These are phyloP conservation scores for Drosophila kohkoa DNA, from an alignment of 1,140 invertebrate species.

Conservation along the genomic window DNA sequence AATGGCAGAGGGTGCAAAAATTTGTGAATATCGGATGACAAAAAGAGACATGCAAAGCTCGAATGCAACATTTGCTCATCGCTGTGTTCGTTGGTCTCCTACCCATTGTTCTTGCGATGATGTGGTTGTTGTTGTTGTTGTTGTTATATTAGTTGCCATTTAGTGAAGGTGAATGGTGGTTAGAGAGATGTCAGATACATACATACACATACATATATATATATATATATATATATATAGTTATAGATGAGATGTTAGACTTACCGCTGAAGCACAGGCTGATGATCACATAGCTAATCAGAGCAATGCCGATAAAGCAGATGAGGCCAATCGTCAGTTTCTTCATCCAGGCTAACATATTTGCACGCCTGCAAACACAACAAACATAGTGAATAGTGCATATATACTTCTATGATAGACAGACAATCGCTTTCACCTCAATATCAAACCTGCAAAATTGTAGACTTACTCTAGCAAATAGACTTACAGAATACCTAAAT, in stretches of 20 bases:
- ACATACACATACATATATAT: too few species aligned
- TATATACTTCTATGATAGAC: neutral
- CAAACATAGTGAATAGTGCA: neutral
- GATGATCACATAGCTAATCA: conserved; percentile 81
- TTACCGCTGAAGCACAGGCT: conserved; percentile 83
- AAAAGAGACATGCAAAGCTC: conserved; percentile 41
- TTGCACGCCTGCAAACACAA: conserved; percentile 65
- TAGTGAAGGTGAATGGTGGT: conserved; percentile 61
- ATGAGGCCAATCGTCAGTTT: conserved; percentile 80
- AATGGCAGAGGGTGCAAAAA: conserved; percentile 17
- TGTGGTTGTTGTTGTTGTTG: conserved; percentile 5
- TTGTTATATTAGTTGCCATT: conserved; percentile 52
- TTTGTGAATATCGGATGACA: conserved; percentile 19
- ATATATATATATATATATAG: too few species aligned
- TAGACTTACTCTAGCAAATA: neutral
- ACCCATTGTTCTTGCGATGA: conserved; percentile 11
- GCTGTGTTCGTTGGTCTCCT: neutral
- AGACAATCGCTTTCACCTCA: conserved; percentile 10
- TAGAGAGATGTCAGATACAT: conserved; percentile 47
- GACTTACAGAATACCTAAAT: neutral
- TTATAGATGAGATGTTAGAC: conserved; percentile 34
- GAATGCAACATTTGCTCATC: conserved; percentile 25
- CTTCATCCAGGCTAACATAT: conserved; percentile 82
- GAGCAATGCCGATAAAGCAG: conserved; percentile 80
- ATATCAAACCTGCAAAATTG: neutral